Percentiles rank a stretch among this genome's conserved stretches.
phyloP scores from a whole-genome alignment of 1,140 invertebrate genomes.

The Pectinophora gossypiella region DNA sequence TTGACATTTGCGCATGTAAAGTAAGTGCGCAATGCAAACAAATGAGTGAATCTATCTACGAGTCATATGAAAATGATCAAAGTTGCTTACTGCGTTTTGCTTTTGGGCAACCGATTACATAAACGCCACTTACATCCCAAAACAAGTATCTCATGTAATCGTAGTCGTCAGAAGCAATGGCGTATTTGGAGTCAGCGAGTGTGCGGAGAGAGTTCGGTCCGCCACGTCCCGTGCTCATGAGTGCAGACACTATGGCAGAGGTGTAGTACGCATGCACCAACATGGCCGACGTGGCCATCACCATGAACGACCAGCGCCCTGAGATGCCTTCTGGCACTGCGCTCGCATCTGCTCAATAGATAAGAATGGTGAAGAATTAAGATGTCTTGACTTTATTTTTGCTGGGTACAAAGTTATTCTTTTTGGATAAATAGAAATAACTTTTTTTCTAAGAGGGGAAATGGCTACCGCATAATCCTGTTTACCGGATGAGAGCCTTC shows the following conservation, averaged over 20 bases:
- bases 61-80: no score
- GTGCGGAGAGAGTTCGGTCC: conserved; percentile 40
- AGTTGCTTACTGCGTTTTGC: no score
- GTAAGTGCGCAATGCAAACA: no score
- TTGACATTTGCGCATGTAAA: no score
- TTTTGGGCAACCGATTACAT: no score
- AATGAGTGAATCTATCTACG: no score
- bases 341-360: conserved; percentile 34
- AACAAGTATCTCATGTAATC: conserved; percentile 50
- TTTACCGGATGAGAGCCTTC: no score
- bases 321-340: conserved; percentile 46
- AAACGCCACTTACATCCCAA: conserved; percentile 43
- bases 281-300: conserved; percentile 47
- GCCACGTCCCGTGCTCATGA: conserved; percentile 47
- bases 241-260: conserved; percentile 51
- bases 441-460: no score
- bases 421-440: no score
- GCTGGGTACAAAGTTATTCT: no score
- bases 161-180: conserved; percentile 51
- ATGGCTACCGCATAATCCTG: no score
- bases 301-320: conserved; percentile 43
- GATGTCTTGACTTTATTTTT: no score
- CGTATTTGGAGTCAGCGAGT: conserved; percentile 47
- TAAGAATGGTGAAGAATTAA: background rate
- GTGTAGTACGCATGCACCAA: conserved; percentile 60